Evolutionary conservation across 2,888 invertebrate species (phyloP), one percentile per base, ranked within the genome.

Genomic region (Schrankia costaestrigalis): DNA sequence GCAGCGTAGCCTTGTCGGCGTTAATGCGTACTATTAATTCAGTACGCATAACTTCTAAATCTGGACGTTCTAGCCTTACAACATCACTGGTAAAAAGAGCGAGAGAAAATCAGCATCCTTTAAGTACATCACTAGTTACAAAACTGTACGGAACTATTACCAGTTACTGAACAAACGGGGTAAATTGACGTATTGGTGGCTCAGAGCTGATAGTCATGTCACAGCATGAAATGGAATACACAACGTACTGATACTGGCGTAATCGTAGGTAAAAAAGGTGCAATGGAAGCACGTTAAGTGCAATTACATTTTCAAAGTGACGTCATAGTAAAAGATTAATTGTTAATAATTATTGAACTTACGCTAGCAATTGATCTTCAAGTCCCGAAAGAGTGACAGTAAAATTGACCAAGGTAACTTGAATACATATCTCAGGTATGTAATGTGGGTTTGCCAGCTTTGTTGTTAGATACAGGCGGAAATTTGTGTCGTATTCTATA

Each of bases 391-490:
- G 91, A 0, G 97, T 97, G 18, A 97, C 97, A 31, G 97, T 94
- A 71, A 98, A 98, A 81, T 98, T 97, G 4, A 98, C 94, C 7
- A 98, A 89, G 0, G 96, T 96, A 1, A 97, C 97, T 87, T 96
- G 95, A 40, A 96, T 96, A 65, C 97, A 96, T 42, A 97, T 92
- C 51, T 97, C 97, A 0, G 97, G 97, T 44, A 97, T 79, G 77
- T 97, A 97, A 82, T 97, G 97, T 0, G 98, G 98, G 87, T 97
- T 97, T 0, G 96, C 91, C 34, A 97, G 83, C 78, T 97, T 97
- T 1, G 97, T 96, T 0, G 97, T 97, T 65, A 98, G 92, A 72
- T 97, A 97, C 26, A 98, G 90, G 26, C 92, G 91, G 75, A 98
- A 98, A 64, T 95, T 93, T 0, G 85, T 71, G 70, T 96, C 95